Evolutionary conservation across 2,113 vertebrate genomes (phyloP).

Genomic region (Podilymbus podiceps): DNA sequence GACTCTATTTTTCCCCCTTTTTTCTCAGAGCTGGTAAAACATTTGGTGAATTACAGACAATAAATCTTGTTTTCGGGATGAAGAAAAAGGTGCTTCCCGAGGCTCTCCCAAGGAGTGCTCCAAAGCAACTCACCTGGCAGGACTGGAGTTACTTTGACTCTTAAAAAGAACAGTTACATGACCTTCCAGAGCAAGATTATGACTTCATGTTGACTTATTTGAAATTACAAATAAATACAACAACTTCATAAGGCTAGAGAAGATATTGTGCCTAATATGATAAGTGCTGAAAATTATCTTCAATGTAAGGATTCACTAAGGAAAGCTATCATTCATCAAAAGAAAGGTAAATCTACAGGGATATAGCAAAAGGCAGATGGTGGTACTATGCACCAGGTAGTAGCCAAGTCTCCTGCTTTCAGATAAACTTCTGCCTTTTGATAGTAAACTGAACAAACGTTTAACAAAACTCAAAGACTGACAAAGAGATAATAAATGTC

Average conservation of each 20-base stretch:
- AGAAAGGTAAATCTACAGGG: neutral
- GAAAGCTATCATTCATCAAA: neutral
- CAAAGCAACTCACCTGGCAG: neutral
- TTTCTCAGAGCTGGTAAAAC: neutral
- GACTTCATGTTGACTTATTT: neutral
- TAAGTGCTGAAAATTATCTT: neutral
- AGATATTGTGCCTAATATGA: neutral
- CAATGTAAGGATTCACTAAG: neutral
- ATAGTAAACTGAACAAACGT: neutral
- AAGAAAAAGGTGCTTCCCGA: neutral
- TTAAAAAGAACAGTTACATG: neutral
- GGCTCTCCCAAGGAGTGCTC: neutral
- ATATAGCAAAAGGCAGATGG: neutral
- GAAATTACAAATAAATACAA: neutral
- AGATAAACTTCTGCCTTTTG: neutral
- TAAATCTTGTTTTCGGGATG: neutral
- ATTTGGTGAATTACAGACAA: neutral
- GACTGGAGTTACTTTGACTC: neutral
- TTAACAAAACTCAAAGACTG: neutral
- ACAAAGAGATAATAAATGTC: neutral
- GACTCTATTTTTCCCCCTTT: neutral
- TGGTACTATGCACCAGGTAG: neutral
- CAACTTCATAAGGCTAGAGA: neutral
- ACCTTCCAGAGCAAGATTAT: neutral
- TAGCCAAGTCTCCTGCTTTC: neutral